Evolutionary conservation across 2,888 invertebrate genomes (phyloP).

Genomic region (Archips xylosteana): DNA sequence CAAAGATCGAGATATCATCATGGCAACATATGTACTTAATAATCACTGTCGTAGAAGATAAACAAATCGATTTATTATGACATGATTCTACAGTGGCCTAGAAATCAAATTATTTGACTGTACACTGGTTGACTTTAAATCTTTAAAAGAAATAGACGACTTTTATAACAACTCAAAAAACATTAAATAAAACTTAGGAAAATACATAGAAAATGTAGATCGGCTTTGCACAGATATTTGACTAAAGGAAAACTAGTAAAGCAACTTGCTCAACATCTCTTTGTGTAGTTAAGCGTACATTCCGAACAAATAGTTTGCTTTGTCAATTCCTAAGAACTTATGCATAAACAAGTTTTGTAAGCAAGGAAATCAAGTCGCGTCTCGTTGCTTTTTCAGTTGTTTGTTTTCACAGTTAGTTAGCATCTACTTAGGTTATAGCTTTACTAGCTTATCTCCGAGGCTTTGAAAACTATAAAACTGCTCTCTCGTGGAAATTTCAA

Average conservation of each 20-base stretch:
- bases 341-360: constrained; percentile 9
- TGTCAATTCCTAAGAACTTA: constrained; percentile 17
- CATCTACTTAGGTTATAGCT: not conserved
- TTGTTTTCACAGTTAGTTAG: not conserved
- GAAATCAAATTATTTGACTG: too few relatives aligned
- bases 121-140: too few relatives aligned
- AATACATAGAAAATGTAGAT: not conserved
- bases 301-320: constrained; percentile 22
- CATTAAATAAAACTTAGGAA: not conserved
- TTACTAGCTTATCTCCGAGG: too few relatives aligned
- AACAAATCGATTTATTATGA: too few relatives aligned
- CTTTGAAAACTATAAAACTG: too few relatives aligned
- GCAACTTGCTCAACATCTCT: constrained; percentile 14
- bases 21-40: too few relatives aligned
- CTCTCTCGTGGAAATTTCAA: too few relatives aligned
- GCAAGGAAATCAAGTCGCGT: constrained; percentile 1
- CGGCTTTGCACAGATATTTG: not conserved
- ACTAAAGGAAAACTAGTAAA: constrained; percentile 17
- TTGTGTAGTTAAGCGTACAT: constrained; percentile 10
- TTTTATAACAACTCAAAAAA: too few relatives aligned
- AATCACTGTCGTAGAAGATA: too few relatives aligned
- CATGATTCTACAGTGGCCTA: too few relatives aligned
- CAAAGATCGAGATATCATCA: too few relatives aligned
- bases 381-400: not conserved
- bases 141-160: too few relatives aligned